A percentile compares a stretch with the other conserved stretches of the same genome.
Conservation (phyloP, 2,113 vertebrate species). For the Petaurus breviceps region DNA sequence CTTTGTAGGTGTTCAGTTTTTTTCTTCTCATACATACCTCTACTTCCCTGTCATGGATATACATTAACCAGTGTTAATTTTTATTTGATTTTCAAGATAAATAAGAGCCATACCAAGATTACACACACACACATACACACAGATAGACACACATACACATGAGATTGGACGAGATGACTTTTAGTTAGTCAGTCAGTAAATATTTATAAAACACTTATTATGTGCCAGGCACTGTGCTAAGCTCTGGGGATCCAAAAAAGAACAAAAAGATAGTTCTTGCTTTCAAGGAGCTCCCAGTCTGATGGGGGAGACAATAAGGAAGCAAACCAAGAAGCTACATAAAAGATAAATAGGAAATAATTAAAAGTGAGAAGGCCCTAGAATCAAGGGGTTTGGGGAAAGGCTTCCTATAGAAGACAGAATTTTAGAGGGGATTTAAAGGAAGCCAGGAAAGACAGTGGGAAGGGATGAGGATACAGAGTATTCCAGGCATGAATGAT, state of each 20-base stretch:
- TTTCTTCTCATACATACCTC: slow-evolving; percentile 19
- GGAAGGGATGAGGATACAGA: not conserved
- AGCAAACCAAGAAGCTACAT: not conserved
- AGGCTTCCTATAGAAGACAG: not conserved
- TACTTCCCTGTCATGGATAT: not conserved
- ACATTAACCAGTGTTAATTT: not conserved
- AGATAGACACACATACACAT: not conserved
- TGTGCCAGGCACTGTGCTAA: not conserved
- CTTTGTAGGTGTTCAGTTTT: not conserved
- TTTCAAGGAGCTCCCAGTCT: not conserved
- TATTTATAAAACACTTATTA: not conserved
- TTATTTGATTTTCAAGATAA: slow-evolving; percentile 40
- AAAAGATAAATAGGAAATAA: not conserved
- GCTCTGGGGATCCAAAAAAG: not conserved
- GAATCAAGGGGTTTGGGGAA: not conserved
- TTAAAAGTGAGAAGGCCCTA: not conserved
- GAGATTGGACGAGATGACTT: not conserved
- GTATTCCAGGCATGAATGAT: not conserved
- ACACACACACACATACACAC: too few relatives aligned
- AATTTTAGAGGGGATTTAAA: not conserved
- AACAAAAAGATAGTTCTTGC: not conserved
- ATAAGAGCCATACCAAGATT: slow-evolving; percentile 18
- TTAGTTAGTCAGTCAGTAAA: not conserved
- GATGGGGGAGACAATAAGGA: not conserved
- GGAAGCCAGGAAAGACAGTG: not conserved